Evolutionary conservation across 2,888 invertebrate species (phyloP), one percentile per base, ranked within the genome.

Genomic region (Furcula furcula): DNA sequence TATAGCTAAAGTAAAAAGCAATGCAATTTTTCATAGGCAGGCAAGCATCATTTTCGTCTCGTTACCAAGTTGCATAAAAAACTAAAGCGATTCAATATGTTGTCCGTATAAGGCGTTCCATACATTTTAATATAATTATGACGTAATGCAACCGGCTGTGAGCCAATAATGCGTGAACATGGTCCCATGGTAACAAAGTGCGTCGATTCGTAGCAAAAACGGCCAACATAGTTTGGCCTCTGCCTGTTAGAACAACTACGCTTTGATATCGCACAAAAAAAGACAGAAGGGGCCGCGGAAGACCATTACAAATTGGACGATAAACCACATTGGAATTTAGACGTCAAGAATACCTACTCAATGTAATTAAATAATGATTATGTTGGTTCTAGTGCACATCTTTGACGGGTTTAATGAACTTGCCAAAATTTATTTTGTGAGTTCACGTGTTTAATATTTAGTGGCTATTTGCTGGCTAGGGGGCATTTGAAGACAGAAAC

Each of bases 151-250:
- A 70, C 66, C 69, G 64, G 60, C 62, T 58, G 63, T 64, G 65
- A 71, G 54, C 65, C 67, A 65, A 69, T 73, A 64, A 68, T 76
- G 76, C 73, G 74, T 74, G 67, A 63, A 64, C 62, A 52, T 11
- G 14, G 26, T 68, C 68, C 66, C 81, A 55, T 83, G 71, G 82
- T 75, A 83, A 84, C 81, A 74, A 41, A 76, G 68, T 81, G 78
- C 81, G 79, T 72, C 61, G 61, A 40, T 56, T 56, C 42, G 42
- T 29, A 27, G 31, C 7, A 10, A 1, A 18, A 38, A 40, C 27
- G 19, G 41, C 66, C 56, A 61, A 7, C 23, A 33, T 29, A 46
- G 33, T 19, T 19, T 20, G 51, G 48, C 45, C 36, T 45, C 34
- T 23, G 29, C 14, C 40, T 28, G 27, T 33, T 15, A 39, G 16